Conservation (phyloP, 2,113 vertebrate species). For the Dunckerocampus dactyliophorus region DNA sequence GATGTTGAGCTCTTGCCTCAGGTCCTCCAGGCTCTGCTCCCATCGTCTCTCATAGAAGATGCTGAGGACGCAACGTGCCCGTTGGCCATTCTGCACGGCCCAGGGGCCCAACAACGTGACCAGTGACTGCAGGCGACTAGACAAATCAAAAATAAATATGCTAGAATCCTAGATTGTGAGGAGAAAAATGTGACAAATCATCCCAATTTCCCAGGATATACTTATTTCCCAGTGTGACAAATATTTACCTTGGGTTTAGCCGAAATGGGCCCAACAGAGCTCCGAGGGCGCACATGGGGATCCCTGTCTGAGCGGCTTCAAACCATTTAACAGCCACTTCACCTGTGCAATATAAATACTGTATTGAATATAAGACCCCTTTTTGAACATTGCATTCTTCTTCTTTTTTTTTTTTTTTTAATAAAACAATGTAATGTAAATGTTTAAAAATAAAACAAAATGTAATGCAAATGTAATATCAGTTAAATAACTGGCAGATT, state of each 20-base stretch:
- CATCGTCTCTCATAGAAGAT: conserved; percentile 89
- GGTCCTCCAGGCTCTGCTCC: conserved; percentile 83
- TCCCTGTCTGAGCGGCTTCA: conserved; percentile 86
- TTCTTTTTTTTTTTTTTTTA: too few species aligned
- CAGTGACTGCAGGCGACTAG: conserved; percentile 77
- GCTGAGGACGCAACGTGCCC: conserved; percentile 78
- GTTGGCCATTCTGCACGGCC: conserved; percentile 78
- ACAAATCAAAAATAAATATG: too few species aligned
- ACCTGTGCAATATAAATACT: conserved; percentile 66
- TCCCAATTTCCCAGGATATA: neutral
- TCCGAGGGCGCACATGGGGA: conserved; percentile 95
- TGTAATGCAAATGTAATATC: too few species aligned
- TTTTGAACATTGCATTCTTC: too few species aligned
- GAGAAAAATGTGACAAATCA: neutral
- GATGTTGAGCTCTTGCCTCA: conserved; percentile 85
- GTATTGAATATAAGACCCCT: too few species aligned
- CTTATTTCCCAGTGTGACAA: neutral
- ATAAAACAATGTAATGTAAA: too few species aligned
- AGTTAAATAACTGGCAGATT: too few species aligned
- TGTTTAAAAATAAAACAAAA: too few species aligned
- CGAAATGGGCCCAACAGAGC: conserved; percentile 82
- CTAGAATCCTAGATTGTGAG: neutral
- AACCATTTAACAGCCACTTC: conserved; percentile 96
- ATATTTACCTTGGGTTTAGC: conserved; percentile 78
- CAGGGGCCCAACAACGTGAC: conserved; percentile 80